A percentile compares a stretch with the other conserved stretches of the same genome.
Conservation (phyloP, 2,113 vertebrate species). For the Ibidorhyncha struthersii region DNA sequence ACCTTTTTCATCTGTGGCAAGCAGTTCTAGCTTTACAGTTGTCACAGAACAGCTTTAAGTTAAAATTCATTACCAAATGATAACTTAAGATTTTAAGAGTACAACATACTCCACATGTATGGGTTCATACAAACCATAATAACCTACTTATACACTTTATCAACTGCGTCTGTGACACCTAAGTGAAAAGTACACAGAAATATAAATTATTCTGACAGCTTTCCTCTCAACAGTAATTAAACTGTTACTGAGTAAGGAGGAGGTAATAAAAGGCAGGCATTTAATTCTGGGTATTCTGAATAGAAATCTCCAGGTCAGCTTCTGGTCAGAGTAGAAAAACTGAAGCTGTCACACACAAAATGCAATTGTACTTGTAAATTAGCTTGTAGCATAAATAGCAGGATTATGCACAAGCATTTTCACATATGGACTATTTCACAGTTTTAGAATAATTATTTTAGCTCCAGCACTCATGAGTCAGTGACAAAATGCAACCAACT, state of each 20-base stretch:
- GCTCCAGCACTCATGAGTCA: not conserved
- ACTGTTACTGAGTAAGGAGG: not conserved
- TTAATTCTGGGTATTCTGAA: not conserved
- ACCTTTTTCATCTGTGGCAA: not conserved
- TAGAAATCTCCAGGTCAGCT: not conserved
- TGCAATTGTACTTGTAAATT: not conserved
- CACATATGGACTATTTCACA: not conserved
- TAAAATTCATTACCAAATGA: not conserved
- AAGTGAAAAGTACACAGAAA: not conserved
- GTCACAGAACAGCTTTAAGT: not conserved
- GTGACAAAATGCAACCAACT: not conserved
- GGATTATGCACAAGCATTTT: not conserved
- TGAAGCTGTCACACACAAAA: not conserved
- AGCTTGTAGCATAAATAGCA: not conserved
- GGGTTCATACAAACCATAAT: not conserved
- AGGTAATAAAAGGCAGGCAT: not conserved
- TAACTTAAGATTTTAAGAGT: not conserved
- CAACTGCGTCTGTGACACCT: not conserved
- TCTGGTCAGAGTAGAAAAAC: not conserved
- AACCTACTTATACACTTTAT: not conserved
- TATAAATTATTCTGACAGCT: not conserved
- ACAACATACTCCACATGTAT: not conserved
- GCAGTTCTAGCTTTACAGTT: not conserved
- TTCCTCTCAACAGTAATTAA: not conserved
- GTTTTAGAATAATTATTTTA: not conserved